phyloP scores from a whole-genome alignment of 2,113 vertebrate species.

The Python bivittatus region DNA sequence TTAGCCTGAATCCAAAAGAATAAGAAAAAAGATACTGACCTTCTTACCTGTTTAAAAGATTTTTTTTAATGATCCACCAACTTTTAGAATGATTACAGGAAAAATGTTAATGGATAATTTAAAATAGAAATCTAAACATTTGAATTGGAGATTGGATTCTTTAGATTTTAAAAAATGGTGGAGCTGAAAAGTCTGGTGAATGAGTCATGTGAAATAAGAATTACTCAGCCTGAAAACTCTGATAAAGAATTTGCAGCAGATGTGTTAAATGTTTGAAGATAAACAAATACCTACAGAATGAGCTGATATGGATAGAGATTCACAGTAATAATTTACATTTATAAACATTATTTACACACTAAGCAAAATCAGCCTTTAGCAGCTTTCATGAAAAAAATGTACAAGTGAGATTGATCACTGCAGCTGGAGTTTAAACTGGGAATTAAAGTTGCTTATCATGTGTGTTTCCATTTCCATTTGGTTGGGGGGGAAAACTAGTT shows the following conservation, averaged over 20 bases:
- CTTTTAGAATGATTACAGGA: not conserved
- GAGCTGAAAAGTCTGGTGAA: not conserved
- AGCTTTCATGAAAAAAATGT: not conserved
- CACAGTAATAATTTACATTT: not conserved
- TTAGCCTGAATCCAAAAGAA: not conserved
- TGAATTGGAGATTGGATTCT: not conserved
- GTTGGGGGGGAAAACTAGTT: not conserved
- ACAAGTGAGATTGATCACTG: not conserved
- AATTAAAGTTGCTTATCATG: not conserved
- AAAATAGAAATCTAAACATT: not conserved
- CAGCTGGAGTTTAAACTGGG: too few species aligned
- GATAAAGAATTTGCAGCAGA: not conserved
- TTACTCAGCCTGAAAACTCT: not conserved
- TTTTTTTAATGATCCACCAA: not conserved
- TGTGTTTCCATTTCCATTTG: not conserved
- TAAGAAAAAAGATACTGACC: not conserved
- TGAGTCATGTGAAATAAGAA: not conserved
- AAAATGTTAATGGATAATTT: not conserved
- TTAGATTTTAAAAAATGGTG: not conserved
- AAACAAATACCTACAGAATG: not conserved
- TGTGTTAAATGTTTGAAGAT: not conserved
- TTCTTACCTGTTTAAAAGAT: not conserved
- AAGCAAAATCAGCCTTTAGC: not conserved
- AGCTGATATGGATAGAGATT: not conserved
- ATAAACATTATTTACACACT: not conserved